A percentile compares a stretch with the other conserved stretches of the same genome.
Evolutionary conservation across 1,140 invertebrate genomes (phyloP).

Genomic region (Drosophila paulistorum): DNA sequence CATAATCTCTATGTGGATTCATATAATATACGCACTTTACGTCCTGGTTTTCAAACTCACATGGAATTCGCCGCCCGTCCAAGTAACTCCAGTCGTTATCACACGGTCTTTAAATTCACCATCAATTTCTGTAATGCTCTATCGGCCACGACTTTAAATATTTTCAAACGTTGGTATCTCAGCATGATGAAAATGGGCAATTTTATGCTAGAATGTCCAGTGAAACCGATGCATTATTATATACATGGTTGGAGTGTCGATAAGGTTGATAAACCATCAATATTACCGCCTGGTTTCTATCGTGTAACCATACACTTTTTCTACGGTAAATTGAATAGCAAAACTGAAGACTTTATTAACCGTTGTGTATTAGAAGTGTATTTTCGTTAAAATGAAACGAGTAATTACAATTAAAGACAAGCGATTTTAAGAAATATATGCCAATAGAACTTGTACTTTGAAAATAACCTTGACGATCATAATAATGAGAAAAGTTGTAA

Average conservation of each 20-base stretch:
- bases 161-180: conserved; percentile 24
- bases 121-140: neutral
- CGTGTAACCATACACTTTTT: conserved; percentile 3
- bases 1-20: conserved; percentile 3
- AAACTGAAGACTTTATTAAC: conserved; percentile 5
- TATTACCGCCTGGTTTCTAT: neutral
- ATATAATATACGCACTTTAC: conserved; percentile 3
- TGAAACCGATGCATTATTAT: conserved; percentile 14
- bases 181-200: conserved; percentile 28
- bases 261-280: neutral
- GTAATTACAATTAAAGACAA: neutral
- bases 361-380: conserved; percentile 6
- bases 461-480: too few relatives aligned
- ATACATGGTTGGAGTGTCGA: conserved; percentile 25
- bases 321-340: conserved; percentile 6
- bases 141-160: neutral
- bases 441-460: too few relatives aligned
- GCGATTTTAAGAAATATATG: too few relatives aligned
- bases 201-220: conserved; percentile 6
- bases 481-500: too few relatives aligned
- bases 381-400: neutral
- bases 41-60: neutral
- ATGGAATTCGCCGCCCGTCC: conserved; percentile 1
- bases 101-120: neutral
- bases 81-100: neutral